A percentile compares a stretch with the other conserved stretches of the same genome.
These are phyloP conservation scores for Lytechinus pictus DNA, from an alignment of 35 echinoderm and acorn worm species.

Conservation along the genomic window DNA sequence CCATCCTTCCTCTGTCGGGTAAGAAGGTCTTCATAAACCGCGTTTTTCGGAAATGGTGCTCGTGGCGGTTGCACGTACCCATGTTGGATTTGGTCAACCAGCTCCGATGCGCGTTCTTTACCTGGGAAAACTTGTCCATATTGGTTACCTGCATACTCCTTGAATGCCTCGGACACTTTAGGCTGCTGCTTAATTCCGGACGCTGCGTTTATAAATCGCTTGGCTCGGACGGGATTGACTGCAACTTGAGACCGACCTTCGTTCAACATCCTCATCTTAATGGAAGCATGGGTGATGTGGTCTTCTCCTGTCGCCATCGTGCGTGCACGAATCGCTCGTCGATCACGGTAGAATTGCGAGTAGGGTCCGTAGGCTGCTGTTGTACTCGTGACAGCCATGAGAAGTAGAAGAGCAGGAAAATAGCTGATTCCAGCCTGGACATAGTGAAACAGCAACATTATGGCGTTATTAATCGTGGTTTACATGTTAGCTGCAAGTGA, in stretches of 20 bases:
- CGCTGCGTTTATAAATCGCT: constrained; percentile 14
- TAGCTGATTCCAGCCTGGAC: background rate
- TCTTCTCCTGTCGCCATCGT: constrained; percentile 35
- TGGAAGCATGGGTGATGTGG: constrained; percentile 30
- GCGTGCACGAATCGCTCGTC: constrained; percentile 24
- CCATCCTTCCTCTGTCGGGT: constrained; percentile 26
- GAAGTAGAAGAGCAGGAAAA: background rate
- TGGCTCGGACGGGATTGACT: background rate
- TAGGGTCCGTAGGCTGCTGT: background rate
- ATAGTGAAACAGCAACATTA: background rate
- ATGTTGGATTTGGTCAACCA: constrained; percentile 27
- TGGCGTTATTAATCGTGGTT: background rate
- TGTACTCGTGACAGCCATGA: background rate
- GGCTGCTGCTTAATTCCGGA: background rate
- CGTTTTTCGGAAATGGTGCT: background rate
- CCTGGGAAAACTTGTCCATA: background rate
- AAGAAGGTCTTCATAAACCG: background rate
- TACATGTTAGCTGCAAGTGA: too few species aligned
- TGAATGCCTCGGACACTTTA: background rate
- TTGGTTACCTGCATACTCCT: background rate
- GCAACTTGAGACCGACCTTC: background rate
- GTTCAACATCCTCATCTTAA: constrained; percentile 41
- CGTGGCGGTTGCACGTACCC: background rate
- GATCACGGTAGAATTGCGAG: background rate
- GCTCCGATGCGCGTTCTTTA: background rate